Evolutionary conservation across 2,797 vertebrate species (phyloP), one percentile per base, ranked within the genome.

Genomic region (Pachyuromys duprasi): DNA sequence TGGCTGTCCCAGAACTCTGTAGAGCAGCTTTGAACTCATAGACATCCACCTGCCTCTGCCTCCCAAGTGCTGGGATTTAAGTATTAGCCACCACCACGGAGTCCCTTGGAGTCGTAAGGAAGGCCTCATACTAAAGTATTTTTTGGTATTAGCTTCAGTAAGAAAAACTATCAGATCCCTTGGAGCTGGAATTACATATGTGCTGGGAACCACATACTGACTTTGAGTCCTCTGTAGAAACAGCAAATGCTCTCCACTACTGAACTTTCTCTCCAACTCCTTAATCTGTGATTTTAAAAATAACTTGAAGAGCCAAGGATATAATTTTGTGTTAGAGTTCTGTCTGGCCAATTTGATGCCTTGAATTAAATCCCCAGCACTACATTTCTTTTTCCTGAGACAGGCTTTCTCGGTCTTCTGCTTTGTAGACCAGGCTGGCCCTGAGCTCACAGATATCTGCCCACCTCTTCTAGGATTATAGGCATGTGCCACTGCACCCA

Each of bases 111-210:
- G 8, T 42, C 24, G 65, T 83, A 95, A 95, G 70, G 45, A 69
- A 65, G 65, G 49, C 18, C 49, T 92, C 87, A 88, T 55, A 75
- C 15, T 90, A 63, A 88, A 82, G 13, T 2, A 78, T 60, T 86
- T 79, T 88, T 93, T 75, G n/a, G 26, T 91, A 89, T 65, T 95
- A 83, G 65, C 57, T 89, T 28, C 79, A 14, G 42, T 93, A 53
- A 87, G 53, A 36, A 94, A 79, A 79, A 96, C n/a, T 28, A 24
- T 81, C 57, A 28, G 79, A 39, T 82, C 24, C 24, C 57, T 15
- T 82, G 57, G 80, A 82, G 57, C 79, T 42, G 8, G 80, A 82
- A 82, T 82, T 62, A 28, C 57, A 45, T 65, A 15, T 65, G 60
- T 84, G 18, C 82, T 84, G 12, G 13, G 7, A 49, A 67, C 20